These are phyloP conservation scores for Columba livia DNA, from an alignment of 2,113 vertebrate species.

Conservation along the genomic window DNA sequence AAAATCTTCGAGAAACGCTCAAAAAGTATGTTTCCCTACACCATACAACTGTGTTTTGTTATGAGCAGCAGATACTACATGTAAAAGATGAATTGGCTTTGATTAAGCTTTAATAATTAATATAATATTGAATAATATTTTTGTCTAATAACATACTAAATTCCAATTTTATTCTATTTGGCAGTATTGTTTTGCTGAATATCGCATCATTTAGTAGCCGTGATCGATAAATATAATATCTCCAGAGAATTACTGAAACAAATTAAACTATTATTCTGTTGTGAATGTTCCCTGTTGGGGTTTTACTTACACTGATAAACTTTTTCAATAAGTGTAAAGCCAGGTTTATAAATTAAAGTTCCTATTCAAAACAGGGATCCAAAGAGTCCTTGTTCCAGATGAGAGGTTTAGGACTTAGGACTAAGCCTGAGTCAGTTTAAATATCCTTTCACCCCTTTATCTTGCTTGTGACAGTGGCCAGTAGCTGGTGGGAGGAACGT, in stretches of 20 bases:
- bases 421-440: neutral
- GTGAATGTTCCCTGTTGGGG: neutral
- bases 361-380: neutral
- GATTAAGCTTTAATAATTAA: neutral
- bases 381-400: neutral
- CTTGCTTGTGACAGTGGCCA: neutral
- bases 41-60: neutral
- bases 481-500: neutral
- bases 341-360: neutral
- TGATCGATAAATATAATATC: neutral
- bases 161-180: neutral
- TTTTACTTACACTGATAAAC: neutral
- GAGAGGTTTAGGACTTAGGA: neutral
- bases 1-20: conserved; percentile 97
- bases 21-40: conserved; percentile 88
- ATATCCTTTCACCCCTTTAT: neutral
- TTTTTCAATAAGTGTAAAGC: conserved; percentile 12
- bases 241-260: conserved; percentile 3
- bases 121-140: neutral
- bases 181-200: neutral
- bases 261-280: conserved; percentile 30
- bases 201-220: neutral
- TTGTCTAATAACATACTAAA: neutral
- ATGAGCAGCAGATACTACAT: neutral
- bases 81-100: neutral